These are phyloP conservation scores for Rhyacichthys aspro DNA, from an alignment of 2,797 vertebrate genomes.

Conservation along the genomic window DNA sequence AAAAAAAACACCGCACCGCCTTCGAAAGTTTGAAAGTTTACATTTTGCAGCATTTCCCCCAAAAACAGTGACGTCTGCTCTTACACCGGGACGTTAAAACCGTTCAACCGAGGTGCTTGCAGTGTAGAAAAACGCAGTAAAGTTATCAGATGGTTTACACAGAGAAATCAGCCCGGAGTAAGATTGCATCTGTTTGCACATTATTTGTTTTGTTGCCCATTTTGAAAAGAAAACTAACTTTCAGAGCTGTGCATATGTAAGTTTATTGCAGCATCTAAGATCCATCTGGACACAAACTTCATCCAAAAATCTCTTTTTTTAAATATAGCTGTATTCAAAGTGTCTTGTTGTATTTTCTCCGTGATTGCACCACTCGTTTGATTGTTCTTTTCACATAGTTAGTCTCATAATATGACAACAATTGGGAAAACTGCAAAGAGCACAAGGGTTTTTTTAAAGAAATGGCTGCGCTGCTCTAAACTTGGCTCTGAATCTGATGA, in stretches of 20 bases:
- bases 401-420: too few species aligned
- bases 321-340: not conserved
- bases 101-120: not conserved
- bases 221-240: not conserved
- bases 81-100: not conserved
- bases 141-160: not conserved
- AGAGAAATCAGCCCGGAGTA: not conserved
- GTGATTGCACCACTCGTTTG: not conserved
- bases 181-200: constrained; percentile 1
- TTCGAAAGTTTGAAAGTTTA: not conserved
- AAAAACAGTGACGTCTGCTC: not conserved
- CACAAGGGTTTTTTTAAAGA: not conserved
- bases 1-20: not conserved
- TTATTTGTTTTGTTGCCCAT: not conserved
- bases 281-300: not conserved
- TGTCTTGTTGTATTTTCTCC: not conserved
- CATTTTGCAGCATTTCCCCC: not conserved
- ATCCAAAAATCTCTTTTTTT: not conserved
- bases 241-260: constrained; percentile 4
- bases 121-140: not conserved
- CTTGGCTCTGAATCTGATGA: not conserved
- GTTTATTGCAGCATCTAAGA: constrained; percentile 4
- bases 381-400: not conserved
- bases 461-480: not conserved
- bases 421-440: not conserved